These are phyloP conservation scores for Drosophila meridionalis DNA, from an alignment of 2,888 invertebrate species.

Conservation along the genomic window DNA sequence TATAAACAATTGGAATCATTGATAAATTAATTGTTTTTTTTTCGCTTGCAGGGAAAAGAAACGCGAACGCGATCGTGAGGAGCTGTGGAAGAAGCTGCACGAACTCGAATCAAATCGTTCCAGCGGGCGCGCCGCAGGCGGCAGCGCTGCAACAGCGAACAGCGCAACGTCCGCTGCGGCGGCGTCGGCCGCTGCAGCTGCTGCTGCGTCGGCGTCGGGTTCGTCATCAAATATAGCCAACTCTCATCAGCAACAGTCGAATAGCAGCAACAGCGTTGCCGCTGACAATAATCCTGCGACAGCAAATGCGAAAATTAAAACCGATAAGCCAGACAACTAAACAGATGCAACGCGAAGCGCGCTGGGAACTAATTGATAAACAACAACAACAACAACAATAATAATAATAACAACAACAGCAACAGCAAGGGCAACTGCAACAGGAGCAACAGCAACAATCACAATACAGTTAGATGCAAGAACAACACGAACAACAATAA, in stretches of 20 bases:
- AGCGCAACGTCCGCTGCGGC: constrained; percentile 53
- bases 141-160: constrained; percentile 73
- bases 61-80: constrained; percentile 96
- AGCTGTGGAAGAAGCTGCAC: constrained; percentile 97
- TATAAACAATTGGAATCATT: neutral
- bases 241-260: constrained; percentile 83
- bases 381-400: constrained; percentile 33
- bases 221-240: constrained; percentile 67
- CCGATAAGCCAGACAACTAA: constrained; percentile 81
- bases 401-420: constrained; percentile 40
- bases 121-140: constrained; percentile 81
- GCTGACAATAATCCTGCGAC: constrained; percentile 83
- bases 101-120: constrained; percentile 92
- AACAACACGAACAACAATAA: constrained; percentile 46
- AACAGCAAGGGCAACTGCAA: constrained; percentile 16
- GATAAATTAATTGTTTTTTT: neutral
- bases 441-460: constrained; percentile 14
- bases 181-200: constrained; percentile 62
- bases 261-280: constrained; percentile 78
- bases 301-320: constrained; percentile 81
- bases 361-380: constrained; percentile 59
- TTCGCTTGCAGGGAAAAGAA: constrained; percentile 84
- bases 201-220: constrained; percentile 60
- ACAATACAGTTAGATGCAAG: constrained; percentile 41
- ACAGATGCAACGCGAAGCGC: constrained; percentile 63